These are phyloP conservation scores for Fulica atra DNA, from an alignment of 2,113 vertebrate genomes.

Conservation along the genomic window DNA sequence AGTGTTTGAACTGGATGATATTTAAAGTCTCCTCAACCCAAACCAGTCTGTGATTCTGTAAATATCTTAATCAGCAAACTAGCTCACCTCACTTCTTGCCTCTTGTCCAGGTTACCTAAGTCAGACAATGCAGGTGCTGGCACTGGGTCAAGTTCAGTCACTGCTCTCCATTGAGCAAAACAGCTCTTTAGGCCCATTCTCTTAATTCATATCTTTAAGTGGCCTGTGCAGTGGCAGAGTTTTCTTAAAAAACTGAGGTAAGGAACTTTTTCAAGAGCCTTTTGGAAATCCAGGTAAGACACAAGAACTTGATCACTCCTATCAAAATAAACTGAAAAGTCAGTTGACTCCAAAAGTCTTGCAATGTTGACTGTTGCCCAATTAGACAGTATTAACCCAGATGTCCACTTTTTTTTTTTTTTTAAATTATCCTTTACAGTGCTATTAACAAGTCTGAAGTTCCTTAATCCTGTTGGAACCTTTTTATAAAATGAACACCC, in stretches of 20 bases:
- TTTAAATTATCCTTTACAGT: background rate
- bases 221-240: background rate
- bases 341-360: background rate
- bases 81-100: too few species aligned
- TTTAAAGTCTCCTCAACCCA: too few species aligned
- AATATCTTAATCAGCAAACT: too few species aligned
- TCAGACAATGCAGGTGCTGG: too few species aligned
- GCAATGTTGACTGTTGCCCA: background rate
- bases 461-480: background rate
- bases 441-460: background rate
- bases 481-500: background rate
- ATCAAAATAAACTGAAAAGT: background rate
- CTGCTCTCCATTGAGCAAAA: too few species aligned
- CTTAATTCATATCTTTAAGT: background rate
- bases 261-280: background rate
- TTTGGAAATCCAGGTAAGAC: background rate
- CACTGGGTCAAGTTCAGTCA: too few species aligned
- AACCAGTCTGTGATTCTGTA: too few species aligned
- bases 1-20: too few species aligned
- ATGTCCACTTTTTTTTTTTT: background rate
- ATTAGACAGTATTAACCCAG: background rate
- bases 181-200: accelerated
- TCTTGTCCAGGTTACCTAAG: too few species aligned
- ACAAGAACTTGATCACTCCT: background rate
- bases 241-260: background rate